A percentile compares a stretch with the other conserved stretches of the same genome.
Conservation (phyloP, 2,797 vertebrate genomes). For the Gouania willdenowi region DNA sequence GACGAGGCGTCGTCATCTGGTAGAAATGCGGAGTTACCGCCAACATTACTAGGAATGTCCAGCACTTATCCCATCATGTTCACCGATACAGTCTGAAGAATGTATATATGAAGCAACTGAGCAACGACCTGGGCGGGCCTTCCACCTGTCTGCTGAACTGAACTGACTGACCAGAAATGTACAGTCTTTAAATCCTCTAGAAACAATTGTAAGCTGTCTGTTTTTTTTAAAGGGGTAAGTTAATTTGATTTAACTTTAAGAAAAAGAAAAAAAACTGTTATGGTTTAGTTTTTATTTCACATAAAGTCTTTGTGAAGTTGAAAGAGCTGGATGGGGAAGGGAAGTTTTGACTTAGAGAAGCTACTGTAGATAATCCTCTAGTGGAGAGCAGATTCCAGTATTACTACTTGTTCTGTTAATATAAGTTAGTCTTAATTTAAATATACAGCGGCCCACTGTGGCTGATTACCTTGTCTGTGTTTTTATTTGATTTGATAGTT, state of each 20-base stretch:
- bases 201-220: constrained; percentile 58
- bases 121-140: constrained; percentile 75
- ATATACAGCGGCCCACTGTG: constrained; percentile 80
- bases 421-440: constrained; percentile 98
- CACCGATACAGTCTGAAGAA: constrained; percentile 99
- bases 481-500: constrained; percentile 83
- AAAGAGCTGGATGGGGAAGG: constrained; percentile 53
- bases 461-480: constrained; percentile 88
- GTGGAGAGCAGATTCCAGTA: constrained; percentile 93
- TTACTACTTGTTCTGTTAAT: constrained; percentile 90
- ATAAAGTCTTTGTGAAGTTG: constrained; percentile 49
- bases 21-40: constrained; percentile 64
- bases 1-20: constrained; percentile 40
- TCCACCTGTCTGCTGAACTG: constrained; percentile 73
- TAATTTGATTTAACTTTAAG: constrained; percentile 77
- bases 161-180: constrained; percentile 89
- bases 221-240: constrained; percentile 72
- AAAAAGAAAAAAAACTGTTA: constrained; percentile 43
- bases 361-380: constrained; percentile 91
- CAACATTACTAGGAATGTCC: constrained; percentile 97
- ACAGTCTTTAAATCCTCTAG: constrained; percentile 86
- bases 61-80: constrained; percentile 95
- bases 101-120: constrained; percentile 88
- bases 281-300: constrained; percentile 22
- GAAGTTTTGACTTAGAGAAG: constrained; percentile 81